Evolutionary conservation across 2,113 vertebrate species (phyloP), one percentile per base, ranked within the genome.

Genomic region (Solea senegalensis): DNA sequence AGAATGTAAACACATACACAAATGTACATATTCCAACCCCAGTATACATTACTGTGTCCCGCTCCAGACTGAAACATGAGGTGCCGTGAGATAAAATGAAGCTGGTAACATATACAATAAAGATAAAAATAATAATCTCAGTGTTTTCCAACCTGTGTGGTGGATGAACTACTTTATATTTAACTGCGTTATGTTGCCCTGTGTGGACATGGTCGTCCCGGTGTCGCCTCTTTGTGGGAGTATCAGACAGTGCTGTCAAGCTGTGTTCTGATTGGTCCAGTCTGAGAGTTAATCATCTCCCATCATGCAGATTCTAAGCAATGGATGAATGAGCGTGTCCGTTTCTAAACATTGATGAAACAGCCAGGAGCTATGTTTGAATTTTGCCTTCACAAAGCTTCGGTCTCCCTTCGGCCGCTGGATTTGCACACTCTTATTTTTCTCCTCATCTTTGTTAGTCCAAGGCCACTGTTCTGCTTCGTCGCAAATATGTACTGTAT

Each of bases 1-100:
- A 65, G 49, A 71, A 65, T 28, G 54, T 54, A 77, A 71, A 49
- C 43, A 60, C 21, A 1, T 21, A 21, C 21, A 21, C 21, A 40
- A 76, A 26, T 10, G 1, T 9, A 50, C 43, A 21, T 40, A 9
- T 48, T 54, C 11, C 27, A 2, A 49, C 52, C 7, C n/a, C 4
- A 6, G 27, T 14, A 8, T 9, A 13, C 11, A 2, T 11, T 44
- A 44, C 34, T 21, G 15, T 5, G 48, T 46, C 12, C 41, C 13
- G 43, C 11, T 16, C 48, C 12, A 40, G 0, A 39, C 43, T 13
- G 15, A 46, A 67, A 46, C 13, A 46, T 39, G 21, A 1, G 21
- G 21, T 21, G 21, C 21, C 21, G 1, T 21, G 21, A 21, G 21
- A 1, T 21, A 21, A 21, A 21, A 21, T 21, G 21, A 21, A 21